Evolutionary conservation across 2,113 vertebrate species (phyloP).

Genomic region (Crypturellus undulatus): DNA sequence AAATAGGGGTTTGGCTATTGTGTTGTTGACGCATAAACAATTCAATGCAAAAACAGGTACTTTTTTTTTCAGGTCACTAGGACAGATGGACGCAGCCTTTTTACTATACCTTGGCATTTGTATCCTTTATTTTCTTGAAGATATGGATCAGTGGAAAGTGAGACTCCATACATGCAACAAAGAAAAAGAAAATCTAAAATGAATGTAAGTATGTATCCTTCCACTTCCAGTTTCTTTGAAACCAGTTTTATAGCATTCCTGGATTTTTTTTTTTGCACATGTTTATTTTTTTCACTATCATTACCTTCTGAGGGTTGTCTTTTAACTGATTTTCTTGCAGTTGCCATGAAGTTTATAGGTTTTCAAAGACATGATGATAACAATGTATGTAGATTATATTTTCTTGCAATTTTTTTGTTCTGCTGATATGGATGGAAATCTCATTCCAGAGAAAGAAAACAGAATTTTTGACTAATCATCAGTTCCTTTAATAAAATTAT

Average conservation of each 20-base stretch:
- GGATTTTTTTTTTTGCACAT: accelerated
- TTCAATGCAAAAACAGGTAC: background rate
- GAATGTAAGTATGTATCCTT: background rate
- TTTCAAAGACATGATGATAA: background rate
- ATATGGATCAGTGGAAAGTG: background rate
- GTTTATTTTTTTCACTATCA: background rate
- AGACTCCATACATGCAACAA: background rate
- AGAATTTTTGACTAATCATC: background rate
- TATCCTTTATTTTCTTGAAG: background rate
- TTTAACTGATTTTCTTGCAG: background rate
- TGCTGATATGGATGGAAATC: background rate
- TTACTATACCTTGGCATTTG: background rate
- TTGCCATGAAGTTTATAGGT: background rate
- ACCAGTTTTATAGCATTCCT: background rate
- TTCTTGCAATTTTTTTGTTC: background rate
- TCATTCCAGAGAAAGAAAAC: background rate
- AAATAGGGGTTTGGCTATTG: background rate
- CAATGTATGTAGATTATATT: background rate
- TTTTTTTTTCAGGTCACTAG: background rate
- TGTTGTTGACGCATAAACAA: background rate
- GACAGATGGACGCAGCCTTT: background rate
- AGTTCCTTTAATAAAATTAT: background rate
- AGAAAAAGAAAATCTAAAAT: background rate
- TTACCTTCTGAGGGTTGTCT: background rate
- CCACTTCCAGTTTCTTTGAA: background rate